Percentiles rank a stretch among this genome's conserved stretches.
phyloP scores from a whole-genome alignment of 1,140 invertebrate species.

The Trichonephila clavata region DNA sequence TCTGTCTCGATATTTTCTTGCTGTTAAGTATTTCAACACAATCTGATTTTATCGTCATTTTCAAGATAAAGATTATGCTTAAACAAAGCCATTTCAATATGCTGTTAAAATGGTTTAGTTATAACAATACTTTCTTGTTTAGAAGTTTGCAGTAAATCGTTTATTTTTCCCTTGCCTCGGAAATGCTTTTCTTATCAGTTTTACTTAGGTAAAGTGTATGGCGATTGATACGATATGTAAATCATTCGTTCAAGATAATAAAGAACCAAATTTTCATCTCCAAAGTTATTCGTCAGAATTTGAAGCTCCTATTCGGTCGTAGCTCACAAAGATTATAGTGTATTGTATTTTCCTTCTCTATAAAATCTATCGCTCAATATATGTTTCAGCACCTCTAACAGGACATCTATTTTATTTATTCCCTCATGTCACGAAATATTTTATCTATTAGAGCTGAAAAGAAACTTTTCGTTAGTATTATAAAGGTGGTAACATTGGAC shows the following conservation, averaged over 20 bases:
- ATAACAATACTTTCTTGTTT: too few species aligned
- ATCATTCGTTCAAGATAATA: background rate
- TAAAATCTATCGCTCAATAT: constrained; percentile 6
- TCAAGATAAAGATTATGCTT: too few species aligned
- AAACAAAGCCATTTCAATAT: too few species aligned
- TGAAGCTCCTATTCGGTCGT: background rate
- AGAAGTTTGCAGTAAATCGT: too few species aligned
- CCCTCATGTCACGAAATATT: constrained; percentile 2
- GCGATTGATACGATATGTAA: background rate
- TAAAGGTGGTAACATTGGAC: constrained; percentile 43
- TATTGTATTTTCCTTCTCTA: background rate
- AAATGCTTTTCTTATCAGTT: background rate
- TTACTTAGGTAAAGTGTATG: background rate
- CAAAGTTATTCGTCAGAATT: background rate
- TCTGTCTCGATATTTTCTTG: too few species aligned
- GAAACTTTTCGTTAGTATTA: constrained; percentile 32
- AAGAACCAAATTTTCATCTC: background rate
- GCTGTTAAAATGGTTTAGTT: too few species aligned
- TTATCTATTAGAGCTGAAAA: constrained; percentile 20
- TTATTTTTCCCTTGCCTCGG: too few species aligned
- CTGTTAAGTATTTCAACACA: too few species aligned
- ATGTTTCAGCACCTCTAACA: constrained; percentile 31
- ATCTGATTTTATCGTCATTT: too few species aligned
- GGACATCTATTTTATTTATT: constrained; percentile 26
- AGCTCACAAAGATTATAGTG: background rate